Evolutionary conservation across 2,113 vertebrate genomes (phyloP), one percentile per base, ranked within the genome.

Genomic region (Apus apus): DNA sequence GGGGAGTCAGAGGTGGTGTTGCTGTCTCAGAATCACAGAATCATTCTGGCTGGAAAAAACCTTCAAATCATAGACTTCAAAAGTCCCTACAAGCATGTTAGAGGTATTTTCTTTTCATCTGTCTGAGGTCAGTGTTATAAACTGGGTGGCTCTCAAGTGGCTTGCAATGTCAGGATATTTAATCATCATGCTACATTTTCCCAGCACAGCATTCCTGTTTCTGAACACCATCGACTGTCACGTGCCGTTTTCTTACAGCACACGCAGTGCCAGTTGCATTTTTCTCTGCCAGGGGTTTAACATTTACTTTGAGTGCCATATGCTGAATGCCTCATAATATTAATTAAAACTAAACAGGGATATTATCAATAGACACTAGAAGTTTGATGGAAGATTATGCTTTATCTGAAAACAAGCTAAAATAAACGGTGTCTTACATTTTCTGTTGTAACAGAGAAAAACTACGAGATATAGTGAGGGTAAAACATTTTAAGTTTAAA

Each of bases 311-410:
- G 78, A 86, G 20, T 67, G 75, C 70, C 40, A 15, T 86, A 61
- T 90, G 92, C 68, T 84, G 85, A 83, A 54, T 94, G 89, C 74
- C 54, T 62, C 81, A 65, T 19, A 77, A 83, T 83, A 83, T 58
- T 96, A 97, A 97, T 96, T 96, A 97, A 96, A 96, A 90, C 48
- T 77, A 95, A 96, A 95, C 74, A 87, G 61, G 43, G 53, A 74
- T 84, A 89, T 78, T 84, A 87, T 75, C 70, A 94, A 36, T 77
- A 81, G 58, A 34, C 32, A 18, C 46, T 32, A 40, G 27, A 90
- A 87, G 14, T 72, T n/a, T 90, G 58, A 82, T 43, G 50, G 32
- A 57, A 89, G 70, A 70, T 68, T 25, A 65, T 68, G 46, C 1
- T 68, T 15, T 90, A 85, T 36, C 22, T 78, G 54, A 70, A 91